These are phyloP conservation scores for Megalonaias nervosa DNA, from an alignment of 1,140 invertebrate genomes.

Conservation along the genomic window DNA sequence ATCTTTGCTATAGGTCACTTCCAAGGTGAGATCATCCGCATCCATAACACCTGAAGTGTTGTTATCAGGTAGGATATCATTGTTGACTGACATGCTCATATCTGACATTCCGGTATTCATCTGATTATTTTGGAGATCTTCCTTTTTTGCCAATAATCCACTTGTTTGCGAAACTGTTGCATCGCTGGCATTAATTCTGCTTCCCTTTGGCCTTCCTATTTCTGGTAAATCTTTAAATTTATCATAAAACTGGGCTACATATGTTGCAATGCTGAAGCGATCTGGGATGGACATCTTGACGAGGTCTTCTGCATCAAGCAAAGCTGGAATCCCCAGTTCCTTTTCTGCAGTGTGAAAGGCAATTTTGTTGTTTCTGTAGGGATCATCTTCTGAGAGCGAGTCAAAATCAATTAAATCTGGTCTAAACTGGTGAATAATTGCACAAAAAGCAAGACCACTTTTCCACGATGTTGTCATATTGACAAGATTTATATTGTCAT, in stretches of 20 bases:
- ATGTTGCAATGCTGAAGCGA: slow-evolving; percentile 27
- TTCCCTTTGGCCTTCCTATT: no score
- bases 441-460: slow-evolving; percentile 94
- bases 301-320: slow-evolving; percentile 27
- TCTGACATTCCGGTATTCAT: neutral
- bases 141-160: neutral
- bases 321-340: slow-evolving; percentile 26
- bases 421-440: slow-evolving; percentile 94
- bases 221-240: slow-evolving; percentile 16
- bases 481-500: slow-evolving; percentile 87
- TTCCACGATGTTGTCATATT: slow-evolving; percentile 93
- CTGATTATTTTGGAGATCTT: neutral
- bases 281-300: slow-evolving; percentile 24
- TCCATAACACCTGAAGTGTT: no score
- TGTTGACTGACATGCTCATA: neutral
- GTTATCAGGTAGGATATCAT: no score
- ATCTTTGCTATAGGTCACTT: no score
- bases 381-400: slow-evolving; percentile 25
- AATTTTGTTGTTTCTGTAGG: slow-evolving; percentile 25
- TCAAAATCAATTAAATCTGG: slow-evolving; percentile 84
- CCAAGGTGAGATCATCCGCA: no score
- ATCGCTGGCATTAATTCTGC: no score
- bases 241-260: slow-evolving; percentile 28
- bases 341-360: slow-evolving; percentile 28
- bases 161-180: neutral